phyloP scores from a whole-genome alignment of 1,140 invertebrate genomes.

The Plectus sambesii region DNA sequence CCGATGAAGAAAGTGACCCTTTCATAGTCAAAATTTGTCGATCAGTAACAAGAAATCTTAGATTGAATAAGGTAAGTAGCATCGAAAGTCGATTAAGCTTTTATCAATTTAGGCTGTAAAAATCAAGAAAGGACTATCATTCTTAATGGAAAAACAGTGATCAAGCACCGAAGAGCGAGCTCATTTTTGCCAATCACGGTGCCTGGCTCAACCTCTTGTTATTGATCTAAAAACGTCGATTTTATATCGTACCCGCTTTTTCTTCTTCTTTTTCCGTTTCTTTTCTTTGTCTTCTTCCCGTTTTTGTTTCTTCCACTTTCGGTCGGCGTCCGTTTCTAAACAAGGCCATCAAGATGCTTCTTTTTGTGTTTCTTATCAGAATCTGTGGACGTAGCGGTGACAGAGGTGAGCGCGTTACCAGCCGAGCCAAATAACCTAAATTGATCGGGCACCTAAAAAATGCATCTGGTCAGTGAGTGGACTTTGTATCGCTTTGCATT shows the following conservation, averaged over 20 bases:
- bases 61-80: no score
- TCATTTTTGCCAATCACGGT: constrained; percentile 8
- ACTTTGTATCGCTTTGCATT: constrained; percentile 6
- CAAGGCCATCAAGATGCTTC: constrained; percentile 53
- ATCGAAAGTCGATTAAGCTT: constrained; percentile 1
- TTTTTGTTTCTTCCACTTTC: constrained; percentile 72
- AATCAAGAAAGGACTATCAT: constrained; percentile 2
- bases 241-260: constrained; percentile 49
- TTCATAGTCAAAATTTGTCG: no score
- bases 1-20: no score
- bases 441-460: constrained; percentile 73
- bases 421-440: constrained; percentile 65
- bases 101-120: constrained; percentile 6
- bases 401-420: constrained; percentile 57
- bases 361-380: constrained; percentile 62
- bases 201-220: constrained; percentile 8
- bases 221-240: constrained; percentile 7
- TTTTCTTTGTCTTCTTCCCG: constrained; percentile 62
- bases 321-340: constrained; percentile 12
- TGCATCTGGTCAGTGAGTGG: constrained; percentile 33
- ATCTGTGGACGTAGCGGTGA: constrained; percentile 45
- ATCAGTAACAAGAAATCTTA: no score
- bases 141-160: constrained; percentile 8
- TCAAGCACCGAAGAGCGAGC: constrained; percentile 3
- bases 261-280: constrained; percentile 58